These are phyloP conservation scores for Miopithecus talapoin DNA, from an alignment of 2,797 vertebrate genomes.

Conservation along the genomic window DNA sequence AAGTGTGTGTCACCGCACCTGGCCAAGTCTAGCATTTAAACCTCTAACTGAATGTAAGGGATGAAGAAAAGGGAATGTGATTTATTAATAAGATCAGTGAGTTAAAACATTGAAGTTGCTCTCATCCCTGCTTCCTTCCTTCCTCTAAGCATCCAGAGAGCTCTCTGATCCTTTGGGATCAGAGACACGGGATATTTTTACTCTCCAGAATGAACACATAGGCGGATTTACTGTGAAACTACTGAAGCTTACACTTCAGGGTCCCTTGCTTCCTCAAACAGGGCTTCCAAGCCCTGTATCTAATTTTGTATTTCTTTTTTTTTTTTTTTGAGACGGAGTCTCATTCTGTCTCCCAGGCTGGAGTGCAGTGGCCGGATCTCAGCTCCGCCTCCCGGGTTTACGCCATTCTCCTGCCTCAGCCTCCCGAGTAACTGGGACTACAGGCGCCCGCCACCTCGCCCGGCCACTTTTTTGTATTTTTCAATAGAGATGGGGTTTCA, in stretches of 20 bases:
- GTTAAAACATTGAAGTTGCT: neutral
- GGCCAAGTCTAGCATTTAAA: neutral
- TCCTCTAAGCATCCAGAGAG: neutral
- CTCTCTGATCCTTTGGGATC: neutral
- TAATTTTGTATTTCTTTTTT: neutral
- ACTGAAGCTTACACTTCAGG: neutral
- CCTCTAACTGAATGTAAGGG: neutral
- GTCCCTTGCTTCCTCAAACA: neutral
- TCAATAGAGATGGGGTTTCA: no score
- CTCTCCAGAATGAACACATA: neutral
- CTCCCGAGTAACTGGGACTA: no score
- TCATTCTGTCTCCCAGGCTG: no score
- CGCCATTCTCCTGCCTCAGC: no score
- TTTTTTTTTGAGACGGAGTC: no score
- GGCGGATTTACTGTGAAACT: neutral
- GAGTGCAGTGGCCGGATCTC: no score
- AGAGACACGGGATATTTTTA: neutral
- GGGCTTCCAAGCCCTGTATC: neutral
- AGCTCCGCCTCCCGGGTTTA: no score
- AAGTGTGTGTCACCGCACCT: no score
- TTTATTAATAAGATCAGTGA: constrained; percentile 30
- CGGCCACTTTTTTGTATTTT: no score
- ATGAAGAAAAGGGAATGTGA: neutral
- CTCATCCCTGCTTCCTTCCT: neutral
- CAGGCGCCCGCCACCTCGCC: no score